These are phyloP conservation scores for Theretra japonica DNA, from an alignment of 2,888 invertebrate species.

Conservation along the genomic window DNA sequence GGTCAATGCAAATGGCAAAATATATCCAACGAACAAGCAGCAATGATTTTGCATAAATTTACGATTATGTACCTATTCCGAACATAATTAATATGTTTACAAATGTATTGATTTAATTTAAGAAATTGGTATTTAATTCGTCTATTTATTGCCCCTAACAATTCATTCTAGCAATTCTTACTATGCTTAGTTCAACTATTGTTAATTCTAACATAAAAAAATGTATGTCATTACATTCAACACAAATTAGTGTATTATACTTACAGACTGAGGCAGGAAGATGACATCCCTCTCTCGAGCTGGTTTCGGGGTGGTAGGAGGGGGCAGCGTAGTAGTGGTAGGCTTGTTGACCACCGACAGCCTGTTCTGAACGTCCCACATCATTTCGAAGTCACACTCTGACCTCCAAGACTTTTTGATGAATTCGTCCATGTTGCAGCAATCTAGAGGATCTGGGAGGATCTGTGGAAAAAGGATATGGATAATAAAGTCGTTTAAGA, in stretches of 20 bases:
- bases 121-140: too few relatives aligned
- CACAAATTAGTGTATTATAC: slow-evolving; percentile 37
- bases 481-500: too few relatives aligned
- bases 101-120: too few relatives aligned
- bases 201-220: too few relatives aligned
- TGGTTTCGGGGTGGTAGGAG: slow-evolving; percentile 42
- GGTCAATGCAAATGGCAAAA: too few relatives aligned
- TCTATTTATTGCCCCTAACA: too few relatives aligned
- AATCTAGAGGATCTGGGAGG: slow-evolving; percentile 64
- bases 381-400: slow-evolving; percentile 64
- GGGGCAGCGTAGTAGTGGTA: slow-evolving; percentile 42
- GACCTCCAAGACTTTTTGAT: slow-evolving; percentile 60
- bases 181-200: too few relatives aligned
- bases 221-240: background rate
- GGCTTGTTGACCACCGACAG: slow-evolving; percentile 49
- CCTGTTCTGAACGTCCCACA: slow-evolving; percentile 57
- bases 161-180: too few relatives aligned
- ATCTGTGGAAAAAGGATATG: background rate
- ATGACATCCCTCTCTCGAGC: slow-evolving; percentile 56
- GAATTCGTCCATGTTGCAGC: slow-evolving; percentile 69
- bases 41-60: too few relatives aligned
- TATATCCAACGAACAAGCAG: too few relatives aligned
- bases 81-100: too few relatives aligned
- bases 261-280: slow-evolving; percentile 66
- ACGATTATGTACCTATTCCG: too few relatives aligned